These are phyloP conservation scores for Etheostoma perlongum DNA, from an alignment of 2,797 vertebrate genomes.

Conservation along the genomic window DNA sequence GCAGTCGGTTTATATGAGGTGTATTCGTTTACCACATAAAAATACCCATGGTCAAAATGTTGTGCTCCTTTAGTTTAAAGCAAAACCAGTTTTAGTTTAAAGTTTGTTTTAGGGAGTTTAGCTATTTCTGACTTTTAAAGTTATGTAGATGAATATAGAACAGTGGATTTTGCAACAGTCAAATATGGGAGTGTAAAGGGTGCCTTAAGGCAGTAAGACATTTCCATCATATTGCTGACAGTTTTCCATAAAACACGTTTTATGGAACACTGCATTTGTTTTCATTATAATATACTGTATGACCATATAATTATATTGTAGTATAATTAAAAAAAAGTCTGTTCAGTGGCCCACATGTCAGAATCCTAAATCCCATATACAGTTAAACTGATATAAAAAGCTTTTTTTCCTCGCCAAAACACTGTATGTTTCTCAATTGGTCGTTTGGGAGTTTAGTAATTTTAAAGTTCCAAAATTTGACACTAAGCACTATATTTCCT, in stretches of 20 bases:
- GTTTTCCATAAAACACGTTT: neutral
- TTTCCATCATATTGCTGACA: neutral
- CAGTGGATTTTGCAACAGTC: too few species aligned
- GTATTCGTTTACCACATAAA: neutral
- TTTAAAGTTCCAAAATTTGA: neutral
- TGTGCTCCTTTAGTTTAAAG: neutral
- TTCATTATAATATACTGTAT: neutral
- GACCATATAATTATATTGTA: neutral
- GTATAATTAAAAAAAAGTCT: neutral
- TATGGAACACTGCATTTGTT: neutral
- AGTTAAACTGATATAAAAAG: too few species aligned
- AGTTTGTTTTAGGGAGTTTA: neutral
- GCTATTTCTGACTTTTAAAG: neutral
- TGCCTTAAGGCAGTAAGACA: neutral
- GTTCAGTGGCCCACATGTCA: neutral
- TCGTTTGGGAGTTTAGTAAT: neutral
- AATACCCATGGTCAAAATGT: neutral
- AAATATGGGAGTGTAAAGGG: neutral
- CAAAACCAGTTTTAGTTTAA: neutral
- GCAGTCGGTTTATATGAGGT: neutral
- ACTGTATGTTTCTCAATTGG: neutral
- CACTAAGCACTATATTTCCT: neutral
- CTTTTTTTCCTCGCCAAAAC: too few species aligned
- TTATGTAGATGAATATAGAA: neutral
- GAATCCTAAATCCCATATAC: neutral